A percentile compares a stretch with the other conserved stretches of the same genome.
These are phyloP conservation scores for Ctenopoma multispine DNA, from an alignment of 2,797 vertebrate genomes.

Conservation along the genomic window DNA sequence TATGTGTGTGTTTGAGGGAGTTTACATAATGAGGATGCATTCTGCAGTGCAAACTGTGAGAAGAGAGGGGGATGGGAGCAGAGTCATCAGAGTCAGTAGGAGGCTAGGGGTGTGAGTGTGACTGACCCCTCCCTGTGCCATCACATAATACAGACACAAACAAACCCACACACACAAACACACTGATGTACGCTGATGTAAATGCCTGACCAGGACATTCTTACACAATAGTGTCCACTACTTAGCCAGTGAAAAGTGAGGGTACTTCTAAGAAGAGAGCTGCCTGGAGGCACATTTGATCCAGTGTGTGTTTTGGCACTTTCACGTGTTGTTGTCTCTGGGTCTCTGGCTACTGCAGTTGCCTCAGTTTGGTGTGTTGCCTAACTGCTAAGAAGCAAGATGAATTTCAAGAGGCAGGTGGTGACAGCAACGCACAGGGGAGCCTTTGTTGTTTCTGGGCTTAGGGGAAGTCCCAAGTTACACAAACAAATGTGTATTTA, in stretches of 20 bases:
- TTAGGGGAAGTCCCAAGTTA: slow-evolving; percentile 25
- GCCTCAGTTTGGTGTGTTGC: slow-evolving; percentile 30
- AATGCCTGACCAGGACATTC: background rate
- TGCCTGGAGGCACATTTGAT: slow-evolving; percentile 14
- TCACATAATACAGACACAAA: slow-evolving; percentile 6
- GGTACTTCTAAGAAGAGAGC: slow-evolving; percentile 24
- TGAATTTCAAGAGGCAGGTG: slow-evolving; percentile 64
- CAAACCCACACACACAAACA: no score
- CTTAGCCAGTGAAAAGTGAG: slow-evolving; percentile 1
- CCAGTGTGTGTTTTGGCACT: slow-evolving; percentile 18
- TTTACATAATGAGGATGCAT: slow-evolving; percentile 67
- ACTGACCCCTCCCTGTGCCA: background rate
- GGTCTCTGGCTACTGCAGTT: slow-evolving; percentile 20
- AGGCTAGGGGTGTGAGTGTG: background rate
- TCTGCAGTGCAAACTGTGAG: slow-evolving; percentile 10
- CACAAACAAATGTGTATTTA: slow-evolving; percentile 8
- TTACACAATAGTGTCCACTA: slow-evolving; percentile 16
- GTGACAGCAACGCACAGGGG: slow-evolving; percentile 27
- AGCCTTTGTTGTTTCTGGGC: slow-evolving; percentile 28
- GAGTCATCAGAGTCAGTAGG: background rate
- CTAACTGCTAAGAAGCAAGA: slow-evolving; percentile 46
- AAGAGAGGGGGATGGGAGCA: slow-evolving; percentile 16
- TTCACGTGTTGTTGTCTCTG: background rate
- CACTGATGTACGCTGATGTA: background rate
- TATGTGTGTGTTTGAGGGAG: slow-evolving; percentile 8